Base-by-base conservation (phyloP, 2,888 invertebrate species). In the Dicyrtoma fusca region DNA sequence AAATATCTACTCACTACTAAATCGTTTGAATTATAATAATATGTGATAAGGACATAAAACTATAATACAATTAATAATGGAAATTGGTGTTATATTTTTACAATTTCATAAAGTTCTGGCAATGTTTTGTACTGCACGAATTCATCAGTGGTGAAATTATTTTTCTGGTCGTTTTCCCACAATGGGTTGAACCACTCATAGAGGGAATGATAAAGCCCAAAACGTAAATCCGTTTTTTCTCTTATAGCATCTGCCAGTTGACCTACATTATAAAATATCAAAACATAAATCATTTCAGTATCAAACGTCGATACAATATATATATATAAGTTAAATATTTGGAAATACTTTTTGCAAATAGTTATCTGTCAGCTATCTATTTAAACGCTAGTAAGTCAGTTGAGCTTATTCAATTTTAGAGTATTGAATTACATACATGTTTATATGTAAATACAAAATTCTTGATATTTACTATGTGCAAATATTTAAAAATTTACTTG, bases 161-260 rank as follows among this genome's bases (percentile, higher is more conserved):
- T 87, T 1, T 83, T 80, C 82, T 90, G 91, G 82, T 95, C 94
- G 42, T 87, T 83, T 14, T 88, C 79, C 82, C 92, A 95, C 62
- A 94, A 84, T 0, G 93, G 93, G 83, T 95, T 91, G 82, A 87
- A 95, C 94, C 94, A 95, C 83, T 95, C 95, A 81, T 88, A 94
- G 6, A 94, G 83, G 0, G 94, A 94, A 82, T 94, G 92, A 82
- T 95, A 95, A 3, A 94, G 84, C 0, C 94, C 94, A 82, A 94
- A 94, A 78, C 87, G 89, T 14, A 96, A 80, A 19, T 86, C 82
- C 13, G 88, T 87, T 23, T 86, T 83, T 0, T 83, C 82, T 74
- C 90, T 86, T 1, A 95, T 87, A 0, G 92, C 91, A 10, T 83
- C 79, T 0, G 92, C 87, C 11, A 95, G 83, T 77, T 92, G 92